Percentiles rank a stretch among this genome's conserved stretches.
These are phyloP conservation scores for Ailuropoda melanoleuca DNA, from an alignment of 2,113 vertebrate species.

Conservation along the genomic window DNA sequence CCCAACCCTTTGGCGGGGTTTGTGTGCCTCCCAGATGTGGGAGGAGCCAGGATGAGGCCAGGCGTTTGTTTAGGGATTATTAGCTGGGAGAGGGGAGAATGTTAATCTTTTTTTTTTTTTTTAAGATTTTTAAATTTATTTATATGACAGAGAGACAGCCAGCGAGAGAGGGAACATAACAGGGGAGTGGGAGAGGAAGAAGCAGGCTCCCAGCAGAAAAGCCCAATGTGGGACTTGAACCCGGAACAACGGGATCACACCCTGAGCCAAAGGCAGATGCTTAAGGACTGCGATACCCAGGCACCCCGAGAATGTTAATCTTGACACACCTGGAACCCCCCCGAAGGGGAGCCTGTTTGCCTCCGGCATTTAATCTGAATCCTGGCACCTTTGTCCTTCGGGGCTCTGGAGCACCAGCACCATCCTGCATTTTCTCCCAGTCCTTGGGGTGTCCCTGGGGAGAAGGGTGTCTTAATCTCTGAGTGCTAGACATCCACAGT, in stretches of 20 bases:
- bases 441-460: neutral
- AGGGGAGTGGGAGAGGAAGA: too few relatives aligned
- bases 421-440: neutral
- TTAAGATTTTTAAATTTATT: too few relatives aligned
- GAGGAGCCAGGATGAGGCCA: neutral
- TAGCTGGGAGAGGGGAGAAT: neutral
- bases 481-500: neutral
- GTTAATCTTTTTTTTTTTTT: too few relatives aligned
- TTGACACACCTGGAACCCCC: neutral
- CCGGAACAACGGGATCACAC: too few relatives aligned
- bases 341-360: neutral
- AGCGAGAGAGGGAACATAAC: too few relatives aligned
- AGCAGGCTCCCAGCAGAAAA: too few relatives aligned
- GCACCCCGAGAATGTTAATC: neutral
- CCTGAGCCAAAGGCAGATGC: too few relatives aligned
- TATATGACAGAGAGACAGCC: too few relatives aligned
- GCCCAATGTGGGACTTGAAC: too few relatives aligned
- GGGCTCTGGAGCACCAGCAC: neutral
- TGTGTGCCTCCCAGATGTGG: neutral
- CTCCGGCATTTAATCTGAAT: neutral
- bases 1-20: neutral
- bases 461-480: neutral
- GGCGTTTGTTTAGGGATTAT: neutral
- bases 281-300: too few relatives aligned
- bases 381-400: neutral